These are phyloP conservation scores for Caenorhabditis sinica DNA, from an alignment of 2,888 invertebrate genomes.

Conservation along the genomic window DNA sequence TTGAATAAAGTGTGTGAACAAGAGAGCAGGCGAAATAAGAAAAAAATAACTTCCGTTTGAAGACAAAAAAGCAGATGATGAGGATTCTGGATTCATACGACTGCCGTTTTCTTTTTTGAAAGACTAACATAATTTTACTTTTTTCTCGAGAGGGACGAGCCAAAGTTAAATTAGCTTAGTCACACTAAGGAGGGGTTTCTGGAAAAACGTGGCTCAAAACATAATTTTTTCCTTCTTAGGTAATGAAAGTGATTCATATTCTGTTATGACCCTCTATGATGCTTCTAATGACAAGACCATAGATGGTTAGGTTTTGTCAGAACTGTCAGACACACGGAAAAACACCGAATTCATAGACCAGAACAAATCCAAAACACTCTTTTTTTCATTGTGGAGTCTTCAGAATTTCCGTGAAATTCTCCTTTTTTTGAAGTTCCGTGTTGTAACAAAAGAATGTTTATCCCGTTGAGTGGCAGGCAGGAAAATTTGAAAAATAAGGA, in stretches of 20 bases:
- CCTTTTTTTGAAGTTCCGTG: not conserved
- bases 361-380: not conserved
- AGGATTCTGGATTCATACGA: not conserved
- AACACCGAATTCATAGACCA: no score
- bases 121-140: slow-evolving; percentile 4
- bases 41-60: not conserved
- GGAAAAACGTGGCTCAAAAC: not conserved
- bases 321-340: not conserved
- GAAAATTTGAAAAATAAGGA: no score
- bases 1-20: slow-evolving; percentile 41
- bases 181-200: not conserved
- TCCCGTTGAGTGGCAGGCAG: no score
- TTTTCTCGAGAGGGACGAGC: not conserved
- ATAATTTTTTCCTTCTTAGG: not conserved
- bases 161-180: slow-evolving; percentile 7
- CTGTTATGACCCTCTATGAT: no score
- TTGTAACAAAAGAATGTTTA: not conserved
- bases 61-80: not conserved
- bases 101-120: not conserved
- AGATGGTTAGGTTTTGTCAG: not conserved
- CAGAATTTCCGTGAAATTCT: no score
- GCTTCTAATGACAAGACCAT: not conserved
- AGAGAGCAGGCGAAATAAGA: not conserved
- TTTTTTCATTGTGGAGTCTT: no score
- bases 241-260: not conserved